phyloP scores from a whole-genome alignment of 2,888 invertebrate genomes.

The Ashinkailepas kermadecensis region DNA sequence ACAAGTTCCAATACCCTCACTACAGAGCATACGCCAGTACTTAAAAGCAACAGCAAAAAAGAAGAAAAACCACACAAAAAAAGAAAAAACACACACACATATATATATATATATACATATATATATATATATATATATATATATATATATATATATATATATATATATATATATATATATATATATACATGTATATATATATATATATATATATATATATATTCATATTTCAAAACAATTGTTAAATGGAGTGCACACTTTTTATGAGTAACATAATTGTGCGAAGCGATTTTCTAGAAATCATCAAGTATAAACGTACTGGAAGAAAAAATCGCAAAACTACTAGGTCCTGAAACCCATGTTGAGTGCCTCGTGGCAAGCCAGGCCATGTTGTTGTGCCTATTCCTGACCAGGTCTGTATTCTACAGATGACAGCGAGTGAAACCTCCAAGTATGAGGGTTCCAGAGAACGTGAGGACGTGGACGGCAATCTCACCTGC shows the following conservation, averaged over 20 bases:
- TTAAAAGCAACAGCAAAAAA: too few relatives aligned
- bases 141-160: not conserved
- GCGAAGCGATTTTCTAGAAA: not conserved
- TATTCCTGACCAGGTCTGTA: too few relatives aligned
- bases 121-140: not conserved
- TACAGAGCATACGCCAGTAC: too few relatives aligned
- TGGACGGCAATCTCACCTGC: not conserved
- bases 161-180: not conserved
- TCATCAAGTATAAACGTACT: not conserved
- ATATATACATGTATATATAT: not conserved
- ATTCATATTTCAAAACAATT: not conserved
- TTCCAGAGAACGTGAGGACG: not conserved
- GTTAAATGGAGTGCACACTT: not conserved
- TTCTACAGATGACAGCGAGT: not conserved
- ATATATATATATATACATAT: not conserved
- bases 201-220: not conserved
- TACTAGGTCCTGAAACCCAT: not conserved
- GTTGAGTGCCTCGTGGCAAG: not conserved
- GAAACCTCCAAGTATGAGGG: not conserved
- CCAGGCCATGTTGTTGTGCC: not conserved
- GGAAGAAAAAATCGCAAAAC: not conserved
- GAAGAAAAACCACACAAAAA: too few relatives aligned
- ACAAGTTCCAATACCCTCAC: too few relatives aligned
- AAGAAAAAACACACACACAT: too few relatives aligned
- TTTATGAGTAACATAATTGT: too few relatives aligned